Conservation (phyloP, 2,797 vertebrate genomes). For the Dryobates pubescens region DNA sequence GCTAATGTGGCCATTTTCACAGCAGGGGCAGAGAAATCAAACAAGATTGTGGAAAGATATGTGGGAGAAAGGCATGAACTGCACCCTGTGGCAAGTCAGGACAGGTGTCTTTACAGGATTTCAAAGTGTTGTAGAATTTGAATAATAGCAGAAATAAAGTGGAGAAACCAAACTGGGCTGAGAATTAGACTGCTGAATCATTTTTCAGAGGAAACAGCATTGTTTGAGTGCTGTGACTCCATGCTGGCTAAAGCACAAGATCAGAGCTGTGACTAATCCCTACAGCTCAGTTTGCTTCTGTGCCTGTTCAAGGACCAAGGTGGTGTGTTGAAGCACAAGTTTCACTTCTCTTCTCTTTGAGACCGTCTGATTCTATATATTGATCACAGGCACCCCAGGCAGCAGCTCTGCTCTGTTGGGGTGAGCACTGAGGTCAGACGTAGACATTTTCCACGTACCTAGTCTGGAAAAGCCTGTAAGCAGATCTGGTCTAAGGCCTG, state of each 20-base stretch:
- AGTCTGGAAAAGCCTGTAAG: not conserved
- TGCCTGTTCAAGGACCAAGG: not conserved
- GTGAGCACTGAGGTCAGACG: not conserved
- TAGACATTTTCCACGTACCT: not conserved
- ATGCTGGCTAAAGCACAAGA: not conserved
- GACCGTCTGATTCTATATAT: not conserved
- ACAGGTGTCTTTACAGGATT: not conserved
- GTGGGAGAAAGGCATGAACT: not conserved
- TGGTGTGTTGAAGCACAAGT: not conserved
- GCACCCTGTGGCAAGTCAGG: not conserved
- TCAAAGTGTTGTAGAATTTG: not conserved
- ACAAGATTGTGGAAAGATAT: not conserved
- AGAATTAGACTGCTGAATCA: not conserved
- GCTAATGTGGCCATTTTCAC: not conserved
- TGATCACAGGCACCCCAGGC: not conserved
- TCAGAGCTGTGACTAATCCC: constrained; percentile 6
- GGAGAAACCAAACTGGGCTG: not conserved
- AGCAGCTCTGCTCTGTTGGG: not conserved
- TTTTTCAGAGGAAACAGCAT: not conserved
- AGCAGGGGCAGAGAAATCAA: not conserved
- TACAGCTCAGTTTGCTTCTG: not conserved
- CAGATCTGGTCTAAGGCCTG: not conserved
- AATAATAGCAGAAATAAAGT: not conserved
- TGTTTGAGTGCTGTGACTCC: not conserved
- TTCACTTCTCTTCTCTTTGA: not conserved